Percentiles rank a stretch among this genome's conserved stretches.
These are phyloP conservation scores for Cyanoderma ruficeps DNA, from an alignment of 2,113 vertebrate genomes.

Conservation along the genomic window DNA sequence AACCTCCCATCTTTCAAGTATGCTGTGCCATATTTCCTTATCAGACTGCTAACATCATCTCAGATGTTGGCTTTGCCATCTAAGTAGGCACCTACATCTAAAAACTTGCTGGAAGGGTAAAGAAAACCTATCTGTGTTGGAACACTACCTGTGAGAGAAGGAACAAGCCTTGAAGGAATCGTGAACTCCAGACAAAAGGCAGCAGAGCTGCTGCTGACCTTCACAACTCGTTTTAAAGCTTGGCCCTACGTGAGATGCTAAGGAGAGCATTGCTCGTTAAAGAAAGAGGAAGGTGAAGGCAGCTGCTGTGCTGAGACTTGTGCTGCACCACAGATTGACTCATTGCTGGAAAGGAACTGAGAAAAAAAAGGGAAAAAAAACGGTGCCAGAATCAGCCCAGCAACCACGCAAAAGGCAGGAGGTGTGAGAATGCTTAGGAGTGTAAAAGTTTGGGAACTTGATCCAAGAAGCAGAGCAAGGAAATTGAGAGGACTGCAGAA, in stretches of 20 bases:
- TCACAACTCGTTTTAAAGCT: neutral
- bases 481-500: neutral
- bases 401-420: neutral
- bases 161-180: neutral
- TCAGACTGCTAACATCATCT: neutral
- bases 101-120: neutral
- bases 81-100: neutral
- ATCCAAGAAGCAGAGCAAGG: neutral
- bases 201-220: neutral
- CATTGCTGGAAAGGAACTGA: slow-evolving; percentile 50
- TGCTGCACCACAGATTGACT: slow-evolving; percentile 22
- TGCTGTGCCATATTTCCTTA: neutral
- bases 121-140: fast-evolving
- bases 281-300: neutral
- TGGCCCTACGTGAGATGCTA: neutral
- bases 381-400: slow-evolving; percentile 29
- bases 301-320: slow-evolving; percentile 47
- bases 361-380: neutral
- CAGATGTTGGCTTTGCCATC: neutral
- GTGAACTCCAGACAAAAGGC: neutral
- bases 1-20: neutral
- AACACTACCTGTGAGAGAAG: fast-evolving
- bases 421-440: neutral
- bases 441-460: neutral
- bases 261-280: neutral